A percentile compares a stretch with the other conserved stretches of the same genome.
phyloP scores from a whole-genome alignment of 1,140 invertebrate species.

The Rhyacophila brunnea region DNA sequence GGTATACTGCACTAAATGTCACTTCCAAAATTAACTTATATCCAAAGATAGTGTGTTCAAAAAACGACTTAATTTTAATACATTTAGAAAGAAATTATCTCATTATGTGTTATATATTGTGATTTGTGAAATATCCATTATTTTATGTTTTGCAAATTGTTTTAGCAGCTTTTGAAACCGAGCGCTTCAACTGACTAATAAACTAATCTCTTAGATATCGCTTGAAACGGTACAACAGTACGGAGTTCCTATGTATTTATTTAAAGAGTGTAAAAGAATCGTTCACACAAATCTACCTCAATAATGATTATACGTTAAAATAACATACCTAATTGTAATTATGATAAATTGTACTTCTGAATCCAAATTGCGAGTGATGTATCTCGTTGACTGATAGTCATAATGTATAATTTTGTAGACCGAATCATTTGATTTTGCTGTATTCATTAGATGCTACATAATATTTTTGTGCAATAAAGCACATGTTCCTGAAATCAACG shows the following conservation, averaged over 20 bases:
- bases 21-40: no score
- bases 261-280: slow-evolving; percentile 21
- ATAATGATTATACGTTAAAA: not conserved
- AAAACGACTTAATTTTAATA: no score
- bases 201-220: not conserved
- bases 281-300: slow-evolving; percentile 25
- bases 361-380: not conserved
- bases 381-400: not conserved
- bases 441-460: slow-evolving; percentile 31
- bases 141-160: no score
- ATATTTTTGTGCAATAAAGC: slow-evolving; percentile 38
- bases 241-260: slow-evolving; percentile 36
- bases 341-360: not conserved
- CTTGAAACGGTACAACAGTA: slow-evolving; percentile 1
- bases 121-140: no score
- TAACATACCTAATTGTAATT: not conserved
- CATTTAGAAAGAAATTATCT: no score
- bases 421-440: slow-evolving; percentile 23
- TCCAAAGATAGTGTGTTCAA: no score
- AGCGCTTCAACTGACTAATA: no score
- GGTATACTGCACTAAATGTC: no score
- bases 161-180: no score
- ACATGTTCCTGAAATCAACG: slow-evolving; percentile 27
- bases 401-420: slow-evolving; percentile 26
- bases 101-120: no score